Percentiles rank a stretch among this genome's conserved stretches.
These are phyloP conservation scores for Allacma fusca DNA, from an alignment of 2,888 invertebrate species.

Conservation along the genomic window DNA sequence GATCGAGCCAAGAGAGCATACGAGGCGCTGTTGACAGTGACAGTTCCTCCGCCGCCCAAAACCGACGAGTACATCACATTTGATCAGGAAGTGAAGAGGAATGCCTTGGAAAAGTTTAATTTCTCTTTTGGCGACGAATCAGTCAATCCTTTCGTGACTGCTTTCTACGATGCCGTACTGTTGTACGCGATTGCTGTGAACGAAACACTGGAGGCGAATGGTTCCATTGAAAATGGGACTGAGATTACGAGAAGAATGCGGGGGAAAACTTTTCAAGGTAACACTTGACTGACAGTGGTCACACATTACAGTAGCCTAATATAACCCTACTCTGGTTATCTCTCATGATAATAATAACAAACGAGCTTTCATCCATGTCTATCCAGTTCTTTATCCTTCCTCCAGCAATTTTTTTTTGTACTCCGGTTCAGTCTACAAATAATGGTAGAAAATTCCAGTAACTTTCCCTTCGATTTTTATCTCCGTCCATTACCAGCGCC, in stretches of 20 bases:
- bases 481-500: no score
- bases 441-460: no score
- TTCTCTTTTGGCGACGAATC: constrained; percentile 71
- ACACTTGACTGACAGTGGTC: constrained; percentile 49
- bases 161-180: constrained; percentile 95
- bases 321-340: not conserved
- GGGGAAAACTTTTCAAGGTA: constrained; percentile 85
- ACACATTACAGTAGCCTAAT: not conserved
- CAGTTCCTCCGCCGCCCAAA: constrained; percentile 78
- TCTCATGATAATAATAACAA: not conserved
- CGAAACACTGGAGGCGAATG: constrained; percentile 74
- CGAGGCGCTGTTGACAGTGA: constrained; percentile 85
- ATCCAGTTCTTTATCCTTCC: not conserved
- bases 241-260: constrained; percentile 85
- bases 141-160: constrained; percentile 91
- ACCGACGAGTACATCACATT: constrained; percentile 80
- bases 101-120: constrained; percentile 63
- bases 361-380: constrained; percentile 14
- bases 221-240: constrained; percentile 77
- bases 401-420: not conserved
- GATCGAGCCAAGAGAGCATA: constrained; percentile 84
- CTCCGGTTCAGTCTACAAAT: not conserved
- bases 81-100: constrained; percentile 72
- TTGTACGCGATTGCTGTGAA: constrained; percentile 92
- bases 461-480: no score